Evolutionary conservation across 2,888 invertebrate genomes (phyloP).

Genomic region (Myopa tessellatipennis): DNA sequence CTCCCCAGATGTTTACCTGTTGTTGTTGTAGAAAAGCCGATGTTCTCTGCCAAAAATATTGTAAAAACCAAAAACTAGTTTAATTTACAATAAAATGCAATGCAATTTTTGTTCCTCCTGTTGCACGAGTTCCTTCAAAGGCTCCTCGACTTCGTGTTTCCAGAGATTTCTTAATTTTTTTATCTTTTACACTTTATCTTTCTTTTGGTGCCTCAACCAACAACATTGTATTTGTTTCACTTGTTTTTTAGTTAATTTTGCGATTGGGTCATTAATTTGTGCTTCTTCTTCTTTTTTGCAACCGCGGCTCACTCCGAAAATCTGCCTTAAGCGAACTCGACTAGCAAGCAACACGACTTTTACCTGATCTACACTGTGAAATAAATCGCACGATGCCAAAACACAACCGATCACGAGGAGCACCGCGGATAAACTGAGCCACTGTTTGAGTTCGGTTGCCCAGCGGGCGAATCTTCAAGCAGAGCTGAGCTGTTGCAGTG

Average conservation of each 20-base stretch:
- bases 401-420: constrained; percentile 18
- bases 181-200: not conserved
- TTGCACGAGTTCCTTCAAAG: not conserved
- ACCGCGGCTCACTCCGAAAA: constrained; percentile 5
- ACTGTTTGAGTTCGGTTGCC: not conserved
- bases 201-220: not conserved
- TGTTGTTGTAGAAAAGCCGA: not conserved
- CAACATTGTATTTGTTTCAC: not conserved
- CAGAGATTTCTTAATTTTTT: not conserved
- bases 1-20: constrained; percentile 24
- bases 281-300: constrained; percentile 5
- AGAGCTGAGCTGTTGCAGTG: constrained; percentile 9
- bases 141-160: not conserved
- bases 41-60: not conserved
- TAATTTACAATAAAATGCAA: not conserved
- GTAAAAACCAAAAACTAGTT: not conserved
- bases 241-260: not conserved
- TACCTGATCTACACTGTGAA: not conserved
- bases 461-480: not conserved
- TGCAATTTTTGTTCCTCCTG: not conserved
- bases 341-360: not conserved
- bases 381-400: not conserved
- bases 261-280: not conserved
- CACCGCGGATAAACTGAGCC: constrained; percentile 30
- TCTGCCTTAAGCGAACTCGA: not conserved